Evolutionary conservation across 2,113 vertebrate species (phyloP), one percentile per base, ranked within the genome.

Genomic region (Rhagologus leucostigma): DNA sequence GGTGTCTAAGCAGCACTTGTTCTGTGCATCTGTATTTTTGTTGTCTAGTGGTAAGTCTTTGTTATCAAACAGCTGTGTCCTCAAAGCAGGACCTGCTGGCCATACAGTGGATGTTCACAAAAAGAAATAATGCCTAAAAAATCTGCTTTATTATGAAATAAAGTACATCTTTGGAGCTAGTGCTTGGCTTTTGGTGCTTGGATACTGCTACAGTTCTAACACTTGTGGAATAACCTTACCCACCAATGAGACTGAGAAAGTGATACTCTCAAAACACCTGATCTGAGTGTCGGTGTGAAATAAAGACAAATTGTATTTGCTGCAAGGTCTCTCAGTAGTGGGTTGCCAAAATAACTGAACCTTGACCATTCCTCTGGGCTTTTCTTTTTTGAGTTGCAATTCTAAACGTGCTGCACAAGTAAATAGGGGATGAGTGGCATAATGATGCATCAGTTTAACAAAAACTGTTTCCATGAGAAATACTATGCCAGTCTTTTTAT

Each of bases 131-230:
- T 64, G 93, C 93, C 93, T 73, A 74, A 94, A 95, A 79, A 95
- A 76, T 96, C 93, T 94, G 93, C 93, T 95, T 95, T 96, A 64
- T 93, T 92, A 89, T 39, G 73, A 92, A 97, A 97, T 96, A 95
- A 97, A 97, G 44, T 88, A 77, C 93, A 68, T 89, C 84, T 97
- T 96, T 95, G 93, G 92, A 97, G 87, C 84, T 86, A 82, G 35
- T 9, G 30, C 16, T 52, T 86, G 86, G 13, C 26, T 52, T 91
- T n/a, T 4, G 13, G 44, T 96, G 87, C 37, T 83, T 96, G 27
- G 65, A 41, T 91, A 7, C 30, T 53, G 16, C 24, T 62, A 24
- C 1, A 26, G 3, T n/a, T 67, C 64, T 47, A 10, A 42, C 29
- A 16, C 21, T 37, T 21, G 39, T 37, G 24, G 18, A 13, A 10